A percentile compares a stretch with the other conserved stretches of the same genome.
Evolutionary conservation across 2,113 vertebrate species (phyloP).

Genomic region (Natator depressus): DNA sequence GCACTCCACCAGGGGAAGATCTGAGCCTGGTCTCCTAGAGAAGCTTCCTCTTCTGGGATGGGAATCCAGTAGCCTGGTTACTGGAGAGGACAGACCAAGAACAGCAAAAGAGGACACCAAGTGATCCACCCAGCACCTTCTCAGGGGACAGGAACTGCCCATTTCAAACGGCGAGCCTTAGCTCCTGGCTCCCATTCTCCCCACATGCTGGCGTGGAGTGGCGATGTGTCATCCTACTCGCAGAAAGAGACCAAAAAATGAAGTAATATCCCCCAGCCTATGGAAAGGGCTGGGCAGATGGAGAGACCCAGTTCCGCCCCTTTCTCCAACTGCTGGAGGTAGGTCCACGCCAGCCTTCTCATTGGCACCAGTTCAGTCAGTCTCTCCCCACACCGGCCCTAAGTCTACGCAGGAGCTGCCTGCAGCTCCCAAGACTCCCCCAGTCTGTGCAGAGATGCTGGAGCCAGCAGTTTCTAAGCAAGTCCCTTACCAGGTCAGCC

Average conservation of each 20-base stretch:
- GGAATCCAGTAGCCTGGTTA: not conserved
- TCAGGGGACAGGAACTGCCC: not conserved
- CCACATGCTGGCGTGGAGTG: not conserved
- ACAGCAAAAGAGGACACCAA: not conserved
- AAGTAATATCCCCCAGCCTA: not conserved
- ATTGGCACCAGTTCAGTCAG: no score
- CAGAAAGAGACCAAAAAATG: no score
- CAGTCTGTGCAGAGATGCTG: not conserved
- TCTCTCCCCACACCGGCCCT: not conserved
- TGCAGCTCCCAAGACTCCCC: not conserved
- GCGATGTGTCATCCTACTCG: no score
- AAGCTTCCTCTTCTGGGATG: not conserved
- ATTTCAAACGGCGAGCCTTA: not conserved
- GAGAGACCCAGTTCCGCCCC: no score
- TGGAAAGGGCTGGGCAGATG: no score
- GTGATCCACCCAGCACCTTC: not conserved
- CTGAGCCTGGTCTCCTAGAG: not conserved
- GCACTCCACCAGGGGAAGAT: not conserved
- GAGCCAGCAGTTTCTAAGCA: not conserved
- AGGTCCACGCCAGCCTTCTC: not conserved
- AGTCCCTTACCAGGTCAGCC: slow-evolving; percentile 42
- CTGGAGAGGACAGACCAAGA: not conserved
- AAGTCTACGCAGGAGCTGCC: not conserved
- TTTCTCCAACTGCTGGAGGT: not conserved
- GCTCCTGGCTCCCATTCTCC: accelerated